A percentile compares a stretch with the other conserved stretches of the same genome.
Conservation (phyloP, 2,113 vertebrate species). For the Monarcha castaneiventris region DNA sequence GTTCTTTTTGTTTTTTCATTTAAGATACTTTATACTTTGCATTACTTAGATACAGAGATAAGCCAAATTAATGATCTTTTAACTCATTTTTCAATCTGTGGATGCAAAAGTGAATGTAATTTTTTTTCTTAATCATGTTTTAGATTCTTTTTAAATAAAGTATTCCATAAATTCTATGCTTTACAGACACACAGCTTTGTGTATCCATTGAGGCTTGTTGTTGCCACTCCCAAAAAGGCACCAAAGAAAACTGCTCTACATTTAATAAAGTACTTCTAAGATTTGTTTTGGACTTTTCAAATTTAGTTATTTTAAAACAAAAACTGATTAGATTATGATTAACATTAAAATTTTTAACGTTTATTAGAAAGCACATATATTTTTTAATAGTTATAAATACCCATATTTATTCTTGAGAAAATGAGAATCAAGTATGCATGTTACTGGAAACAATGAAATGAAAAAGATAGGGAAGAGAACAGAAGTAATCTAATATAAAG, state of each 20-base stretch:
- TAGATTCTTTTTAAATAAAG: neutral
- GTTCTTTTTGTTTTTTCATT: neutral
- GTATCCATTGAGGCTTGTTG: neutral
- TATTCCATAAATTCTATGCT: neutral
- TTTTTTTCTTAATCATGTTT: neutral
- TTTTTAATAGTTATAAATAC: neutral
- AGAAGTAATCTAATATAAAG: neutral
- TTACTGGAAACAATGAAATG: neutral
- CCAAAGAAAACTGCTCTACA: neutral
- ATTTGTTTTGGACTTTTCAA: neutral
- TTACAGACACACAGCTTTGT: neutral
- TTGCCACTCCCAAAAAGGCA: neutral
- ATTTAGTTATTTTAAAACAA: neutral
- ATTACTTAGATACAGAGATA: neutral
- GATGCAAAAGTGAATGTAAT: neutral
- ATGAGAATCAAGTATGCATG: neutral
- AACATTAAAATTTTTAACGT: neutral
- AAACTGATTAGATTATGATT: neutral
- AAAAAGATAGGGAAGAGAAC: neutral
- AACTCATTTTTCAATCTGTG: neutral
- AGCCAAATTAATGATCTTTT: neutral
- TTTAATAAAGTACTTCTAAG: neutral
- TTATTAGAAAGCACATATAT: neutral
- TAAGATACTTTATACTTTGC: neutral
- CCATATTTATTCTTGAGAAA: neutral